phyloP scores from a whole-genome alignment of 2,888 invertebrate genomes.

The Matsumyia berberina region DNA sequence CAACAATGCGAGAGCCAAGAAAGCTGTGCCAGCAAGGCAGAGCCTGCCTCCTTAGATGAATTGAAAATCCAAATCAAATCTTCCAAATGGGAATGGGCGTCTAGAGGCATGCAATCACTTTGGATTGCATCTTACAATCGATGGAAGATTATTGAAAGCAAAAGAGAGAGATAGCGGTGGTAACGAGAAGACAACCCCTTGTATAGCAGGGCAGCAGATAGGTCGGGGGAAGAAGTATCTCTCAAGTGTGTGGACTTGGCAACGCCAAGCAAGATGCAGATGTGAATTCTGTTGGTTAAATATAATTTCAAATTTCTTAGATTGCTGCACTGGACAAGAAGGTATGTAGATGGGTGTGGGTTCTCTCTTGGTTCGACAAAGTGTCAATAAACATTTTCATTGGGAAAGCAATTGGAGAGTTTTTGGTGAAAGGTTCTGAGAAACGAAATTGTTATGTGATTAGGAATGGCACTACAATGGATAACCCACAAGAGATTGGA shows the following conservation, averaged over 20 bases:
- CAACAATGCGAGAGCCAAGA: constrained; percentile 73
- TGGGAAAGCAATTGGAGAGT: constrained; percentile 6
- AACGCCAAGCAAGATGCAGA: constrained; percentile 53
- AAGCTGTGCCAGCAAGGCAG: constrained; percentile 39
- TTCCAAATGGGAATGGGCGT: constrained; percentile 26
- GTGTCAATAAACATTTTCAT: constrained; percentile 24
- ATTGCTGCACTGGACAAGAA: constrained; percentile 41
- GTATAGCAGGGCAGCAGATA: not conserved
- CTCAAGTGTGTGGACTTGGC: constrained; percentile 60
- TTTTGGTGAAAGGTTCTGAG: not conserved
- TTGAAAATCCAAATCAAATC: constrained; percentile 72
- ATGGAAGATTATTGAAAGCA: constrained; percentile 64
- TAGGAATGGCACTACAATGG: too few relatives aligned
- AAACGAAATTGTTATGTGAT: not conserved
- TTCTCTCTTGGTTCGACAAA: constrained; percentile 38
- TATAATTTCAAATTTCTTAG: constrained; percentile 65
- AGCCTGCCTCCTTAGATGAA: constrained; percentile 49
- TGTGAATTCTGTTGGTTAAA: constrained; percentile 67
- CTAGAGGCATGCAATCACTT: constrained; percentile 35
- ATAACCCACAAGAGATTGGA: too few relatives aligned
- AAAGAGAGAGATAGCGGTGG: too few relatives aligned
- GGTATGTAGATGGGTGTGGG: constrained; percentile 34
- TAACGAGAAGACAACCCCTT: not conserved
- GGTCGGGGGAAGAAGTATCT: constrained; percentile 10
- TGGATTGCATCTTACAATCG: constrained; percentile 62